A percentile compares a stretch with the other conserved stretches of the same genome.
Conservation (phyloP, 2,888 invertebrate genomes). For the Nesidiocoris tenuis region DNA sequence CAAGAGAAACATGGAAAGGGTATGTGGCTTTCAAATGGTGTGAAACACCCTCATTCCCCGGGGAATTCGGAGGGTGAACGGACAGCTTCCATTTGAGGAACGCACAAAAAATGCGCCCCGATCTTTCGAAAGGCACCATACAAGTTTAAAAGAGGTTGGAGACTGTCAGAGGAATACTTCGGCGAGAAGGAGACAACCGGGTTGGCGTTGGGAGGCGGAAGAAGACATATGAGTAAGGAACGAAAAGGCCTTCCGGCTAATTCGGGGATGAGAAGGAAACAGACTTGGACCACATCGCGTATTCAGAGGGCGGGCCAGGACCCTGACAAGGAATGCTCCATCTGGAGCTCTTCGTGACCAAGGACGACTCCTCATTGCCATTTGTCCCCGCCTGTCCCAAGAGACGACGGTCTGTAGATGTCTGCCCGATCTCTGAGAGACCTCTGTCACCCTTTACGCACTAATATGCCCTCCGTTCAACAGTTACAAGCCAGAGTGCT, state of each 20-base stretch:
- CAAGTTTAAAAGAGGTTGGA: neutral
- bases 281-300: conserved; percentile 10
- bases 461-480: conserved; percentile 39
- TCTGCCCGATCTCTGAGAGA: conserved; percentile 4
- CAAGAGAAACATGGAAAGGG: too few species aligned
- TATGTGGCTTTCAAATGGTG: neutral
- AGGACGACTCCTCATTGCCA: conserved; percentile 19
- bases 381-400: conserved; percentile 22
- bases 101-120: neutral
- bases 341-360: neutral
- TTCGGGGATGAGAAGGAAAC: conserved; percentile 15
- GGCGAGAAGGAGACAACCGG: neutral
- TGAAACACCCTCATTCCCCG: neutral
- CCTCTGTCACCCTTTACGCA: conserved; percentile 41
- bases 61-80: neutral
- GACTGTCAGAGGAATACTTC: neutral
- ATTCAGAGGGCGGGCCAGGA: conserved; percentile 24
- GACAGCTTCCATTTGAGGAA: neutral
- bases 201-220: neutral
- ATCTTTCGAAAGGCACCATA: neutral
- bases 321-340: conserved; percentile 27
- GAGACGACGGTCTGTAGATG: neutral
- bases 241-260: conserved; percentile 22
- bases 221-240: conserved; percentile 25
- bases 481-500: conserved; percentile 21